Evolutionary conservation across 1,140 invertebrate genomes (phyloP), one percentile per base, ranked within the genome.

Genomic region (Rhopalosiphum padi): DNA sequence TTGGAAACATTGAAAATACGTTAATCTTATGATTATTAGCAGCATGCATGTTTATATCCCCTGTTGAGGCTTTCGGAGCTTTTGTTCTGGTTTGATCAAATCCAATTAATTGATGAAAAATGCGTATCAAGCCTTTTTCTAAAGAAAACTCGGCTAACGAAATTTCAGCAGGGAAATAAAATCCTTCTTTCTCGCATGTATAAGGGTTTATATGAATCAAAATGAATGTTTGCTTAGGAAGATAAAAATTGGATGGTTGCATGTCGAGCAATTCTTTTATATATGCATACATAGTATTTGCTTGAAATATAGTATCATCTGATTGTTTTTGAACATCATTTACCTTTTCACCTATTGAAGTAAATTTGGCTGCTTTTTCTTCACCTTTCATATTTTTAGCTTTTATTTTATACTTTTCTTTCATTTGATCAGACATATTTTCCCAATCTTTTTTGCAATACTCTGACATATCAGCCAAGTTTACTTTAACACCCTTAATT

Each of bases 401-500:
- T 85, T 37, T 53, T 35, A 43, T 18, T 15, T n/a, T 92, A 85
- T 85, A 92, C 9, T 53, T 41, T 23, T 82, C 82, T 51, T 85
- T 92, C 23, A 25, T 92, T 18, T 92, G 21, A 8, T 83, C 9
- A 37, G 91, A 3, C 91, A 92, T 92, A n/a, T 85, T 3, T 92
- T 53, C 91, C 91, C 91, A 92, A 53, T 41, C 82, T 51, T 53
- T 83, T 85, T 85, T 85, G 30, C 91, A 92, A 85, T 92, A 92
- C n/a, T 51, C 21, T 18, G 91, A n/a, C 77, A 92, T 48, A 6
- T 51, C 48, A n/a, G 46, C 8, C 91, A 92, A 85, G 37, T 22
- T 83, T 23, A 55, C 41, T 51, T 51, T 82, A 2, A 2, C 7
- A 18, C 22, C 91, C 91, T 51, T 37, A 4, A 4, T 51, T 53